Conservation (phyloP, 2,888 invertebrate genomes). For the Cryptus armator region DNA sequence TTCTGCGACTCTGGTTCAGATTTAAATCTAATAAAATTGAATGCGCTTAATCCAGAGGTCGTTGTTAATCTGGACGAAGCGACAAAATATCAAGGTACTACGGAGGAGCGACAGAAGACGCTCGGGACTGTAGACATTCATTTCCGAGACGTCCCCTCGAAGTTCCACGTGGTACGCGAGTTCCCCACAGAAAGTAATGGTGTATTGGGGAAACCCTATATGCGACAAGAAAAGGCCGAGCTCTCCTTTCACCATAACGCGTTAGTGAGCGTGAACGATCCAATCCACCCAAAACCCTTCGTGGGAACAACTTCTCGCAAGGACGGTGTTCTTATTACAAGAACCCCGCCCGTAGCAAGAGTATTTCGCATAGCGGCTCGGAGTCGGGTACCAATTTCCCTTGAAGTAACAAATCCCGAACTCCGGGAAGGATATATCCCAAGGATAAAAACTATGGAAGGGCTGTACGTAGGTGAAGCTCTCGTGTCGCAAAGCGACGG, state of each 20-base stretch:
- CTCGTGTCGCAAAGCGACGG: not conserved
- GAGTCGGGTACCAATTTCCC: not conserved
- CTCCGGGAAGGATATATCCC: not conserved
- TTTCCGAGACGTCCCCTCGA: not conserved
- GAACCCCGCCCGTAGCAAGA: not conserved
- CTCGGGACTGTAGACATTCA: not conserved
- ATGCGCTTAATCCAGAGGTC: not conserved
- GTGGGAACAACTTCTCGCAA: not conserved
- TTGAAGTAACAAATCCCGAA: not conserved
- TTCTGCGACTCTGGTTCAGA: not conserved
- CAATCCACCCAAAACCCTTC: not conserved
- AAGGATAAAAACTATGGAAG: not conserved
- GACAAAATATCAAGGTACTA: not conserved
- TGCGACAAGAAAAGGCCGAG: not conserved
- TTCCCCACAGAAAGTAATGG: constrained; percentile 2
- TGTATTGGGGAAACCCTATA: not conserved
- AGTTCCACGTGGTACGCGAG: not conserved
- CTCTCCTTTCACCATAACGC: not conserved
- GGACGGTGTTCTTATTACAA: not conserved
- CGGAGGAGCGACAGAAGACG: not conserved
- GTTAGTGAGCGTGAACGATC: not conserved
- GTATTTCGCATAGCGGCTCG: not conserved
- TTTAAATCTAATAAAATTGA: not conserved
- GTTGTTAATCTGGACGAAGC: not conserved
- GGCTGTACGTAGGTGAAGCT: not conserved